A percentile compares a stretch with the other conserved stretches of the same genome.
phyloP scores from a whole-genome alignment of 23 tunicate species.

The Trididemnum miniatum region DNA sequence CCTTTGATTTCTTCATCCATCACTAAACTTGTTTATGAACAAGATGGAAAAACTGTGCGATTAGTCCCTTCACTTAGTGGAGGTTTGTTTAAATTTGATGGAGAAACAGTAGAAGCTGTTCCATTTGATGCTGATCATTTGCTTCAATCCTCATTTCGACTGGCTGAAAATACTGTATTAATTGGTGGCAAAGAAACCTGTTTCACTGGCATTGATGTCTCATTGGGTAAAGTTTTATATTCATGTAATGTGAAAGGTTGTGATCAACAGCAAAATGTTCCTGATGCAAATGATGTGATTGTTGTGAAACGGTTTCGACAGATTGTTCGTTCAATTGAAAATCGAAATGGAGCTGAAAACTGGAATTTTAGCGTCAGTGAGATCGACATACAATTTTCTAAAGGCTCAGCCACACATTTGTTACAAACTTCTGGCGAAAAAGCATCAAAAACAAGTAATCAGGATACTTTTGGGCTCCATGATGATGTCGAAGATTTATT shows the following conservation, averaged over 20 bases:
- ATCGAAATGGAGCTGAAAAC: slow-evolving; percentile 77
- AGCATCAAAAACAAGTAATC: neutral
- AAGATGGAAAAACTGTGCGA: slow-evolving; percentile 74
- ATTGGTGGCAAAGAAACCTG: slow-evolving; percentile 84
- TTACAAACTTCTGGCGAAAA: slow-evolving; percentile 21
- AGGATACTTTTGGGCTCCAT: neutral
- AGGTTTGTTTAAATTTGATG: slow-evolving; percentile 85
- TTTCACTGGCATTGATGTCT: slow-evolving; percentile 65
- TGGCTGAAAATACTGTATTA: slow-evolving; percentile 49
- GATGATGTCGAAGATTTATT: neutral
- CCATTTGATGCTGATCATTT: slow-evolving; percentile 87
- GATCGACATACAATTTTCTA: slow-evolving; percentile 58
- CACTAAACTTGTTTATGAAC: slow-evolving; percentile 51
- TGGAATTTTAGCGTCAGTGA: slow-evolving; percentile 97
- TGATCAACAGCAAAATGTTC: slow-evolving; percentile 36
- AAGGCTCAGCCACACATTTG: slow-evolving; percentile 47
- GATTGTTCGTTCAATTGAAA: slow-evolving; percentile 76
- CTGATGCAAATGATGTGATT: slow-evolving; percentile 46
- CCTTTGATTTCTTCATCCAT: slow-evolving; percentile 82
- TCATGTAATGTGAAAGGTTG: slow-evolving; percentile 66
- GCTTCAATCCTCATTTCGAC: slow-evolving; percentile 61
- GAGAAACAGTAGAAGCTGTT: slow-evolving; percentile 78
- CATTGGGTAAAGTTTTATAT: slow-evolving; percentile 58
- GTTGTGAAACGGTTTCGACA: slow-evolving; percentile 74
- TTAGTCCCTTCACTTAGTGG: slow-evolving; percentile 87